Evolutionary conservation across 2,797 vertebrate genomes (phyloP).

Genomic region (Phataginus tricuspis): DNA sequence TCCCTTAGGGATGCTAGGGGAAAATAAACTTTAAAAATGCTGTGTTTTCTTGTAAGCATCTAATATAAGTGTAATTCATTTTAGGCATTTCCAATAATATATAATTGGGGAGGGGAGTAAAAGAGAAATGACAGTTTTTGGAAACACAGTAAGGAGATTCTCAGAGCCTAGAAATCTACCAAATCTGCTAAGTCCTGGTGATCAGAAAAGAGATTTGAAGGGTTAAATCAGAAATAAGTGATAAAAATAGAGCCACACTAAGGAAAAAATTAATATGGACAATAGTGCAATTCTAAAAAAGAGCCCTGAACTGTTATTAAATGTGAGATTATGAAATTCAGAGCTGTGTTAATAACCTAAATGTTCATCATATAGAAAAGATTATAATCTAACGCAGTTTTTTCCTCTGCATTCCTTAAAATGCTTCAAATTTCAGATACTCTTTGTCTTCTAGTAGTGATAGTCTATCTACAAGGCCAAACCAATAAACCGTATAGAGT

Average conservation of each 20-base stretch:
- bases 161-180: not conserved
- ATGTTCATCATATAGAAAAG: not conserved
- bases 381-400: not conserved
- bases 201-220: slow-evolving; percentile 11
- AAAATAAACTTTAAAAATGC: not conserved
- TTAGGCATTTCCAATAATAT: slow-evolving; percentile 1
- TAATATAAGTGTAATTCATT: slow-evolving; percentile 11
- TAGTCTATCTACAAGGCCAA: not conserved
- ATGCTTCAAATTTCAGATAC: not conserved
- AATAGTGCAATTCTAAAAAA: slow-evolving; percentile 18
- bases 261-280: slow-evolving; percentile 21
- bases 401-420: not conserved
- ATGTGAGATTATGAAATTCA: not conserved
- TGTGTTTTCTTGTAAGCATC: not conserved
- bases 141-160: not conserved
- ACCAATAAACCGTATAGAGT: not conserved
- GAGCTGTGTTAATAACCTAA: not conserved
- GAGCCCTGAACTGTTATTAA: not conserved
- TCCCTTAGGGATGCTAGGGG: not conserved
- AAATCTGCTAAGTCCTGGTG: not conserved
- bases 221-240: slow-evolving; percentile 37
- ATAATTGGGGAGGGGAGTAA: not conserved
- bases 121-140: not conserved
- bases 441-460: not conserved
- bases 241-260: not conserved